Percentiles rank a stretch among this genome's conserved stretches.
Evolutionary conservation across 2,113 vertebrate species (phyloP).

Genomic region (Puma concolor): DNA sequence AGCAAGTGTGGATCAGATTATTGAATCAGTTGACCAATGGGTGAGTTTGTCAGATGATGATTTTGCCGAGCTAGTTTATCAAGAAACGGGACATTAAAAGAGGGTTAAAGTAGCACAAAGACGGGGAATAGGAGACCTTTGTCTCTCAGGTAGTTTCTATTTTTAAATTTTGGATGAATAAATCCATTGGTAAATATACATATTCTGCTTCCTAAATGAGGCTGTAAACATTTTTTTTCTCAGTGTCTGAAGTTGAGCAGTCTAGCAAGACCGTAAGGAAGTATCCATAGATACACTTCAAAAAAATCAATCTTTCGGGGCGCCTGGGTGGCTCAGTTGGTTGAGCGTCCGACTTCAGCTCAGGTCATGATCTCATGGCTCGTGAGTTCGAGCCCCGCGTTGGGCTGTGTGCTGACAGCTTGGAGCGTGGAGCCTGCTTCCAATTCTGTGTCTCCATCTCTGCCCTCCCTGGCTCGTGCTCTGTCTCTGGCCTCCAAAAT

Average conservation of each 20-base stretch:
- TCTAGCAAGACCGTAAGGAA: fast-evolving
- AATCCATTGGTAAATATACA: fast-evolving
- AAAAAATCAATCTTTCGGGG: neutral
- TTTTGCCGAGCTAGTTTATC: neutral
- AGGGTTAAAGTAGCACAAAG: too few species aligned
- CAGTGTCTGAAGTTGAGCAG: fast-evolving
- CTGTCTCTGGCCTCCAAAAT: too few species aligned
- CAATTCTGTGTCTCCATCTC: too few species aligned
- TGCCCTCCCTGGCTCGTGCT: too few species aligned
- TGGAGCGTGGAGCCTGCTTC: too few species aligned
- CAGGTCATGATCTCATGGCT: too few species aligned
- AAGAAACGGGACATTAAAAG: neutral
- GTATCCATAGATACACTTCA: neutral
- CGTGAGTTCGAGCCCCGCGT: too few species aligned
- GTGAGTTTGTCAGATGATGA: neutral
- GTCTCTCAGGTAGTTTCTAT: neutral
- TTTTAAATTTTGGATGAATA: neutral
- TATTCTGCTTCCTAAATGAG: too few species aligned
- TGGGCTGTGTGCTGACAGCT: too few species aligned
- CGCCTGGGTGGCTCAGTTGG: too few species aligned
- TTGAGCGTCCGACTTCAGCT: too few species aligned
- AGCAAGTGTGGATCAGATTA: neutral
- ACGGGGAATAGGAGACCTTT: neutral
- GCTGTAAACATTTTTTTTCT: too few species aligned
- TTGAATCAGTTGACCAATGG: neutral